These are phyloP conservation scores for Argyrosomus japonicus DNA, from an alignment of 2,113 vertebrate species.

Conservation along the genomic window DNA sequence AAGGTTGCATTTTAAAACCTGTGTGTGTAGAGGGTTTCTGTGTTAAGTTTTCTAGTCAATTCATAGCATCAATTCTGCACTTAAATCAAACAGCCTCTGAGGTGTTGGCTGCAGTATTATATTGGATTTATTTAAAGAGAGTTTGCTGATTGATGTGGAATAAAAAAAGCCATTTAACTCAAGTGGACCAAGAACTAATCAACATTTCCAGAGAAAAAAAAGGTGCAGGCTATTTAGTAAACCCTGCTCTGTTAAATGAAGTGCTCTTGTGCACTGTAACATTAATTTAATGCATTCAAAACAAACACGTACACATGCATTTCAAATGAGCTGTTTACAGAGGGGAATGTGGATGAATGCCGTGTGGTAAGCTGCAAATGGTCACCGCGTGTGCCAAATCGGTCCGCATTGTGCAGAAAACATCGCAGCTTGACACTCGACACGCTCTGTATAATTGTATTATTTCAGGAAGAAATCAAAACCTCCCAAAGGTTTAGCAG, in stretches of 20 bases:
- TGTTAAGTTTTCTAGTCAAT: conserved; percentile 22
- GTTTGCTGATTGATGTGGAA: conserved; percentile 36
- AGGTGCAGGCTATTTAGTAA: conserved; percentile 29
- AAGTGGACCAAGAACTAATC: conserved; percentile 51
- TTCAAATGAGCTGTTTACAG: conserved; percentile 38
- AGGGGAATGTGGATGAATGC: conserved; percentile 10
- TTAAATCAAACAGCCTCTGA: conserved; percentile 27
- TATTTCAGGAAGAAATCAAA: conserved; percentile 2
- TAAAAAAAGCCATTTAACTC: conserved; percentile 50
- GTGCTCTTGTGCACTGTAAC: conserved; percentile 20
- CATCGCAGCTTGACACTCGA: background rate
- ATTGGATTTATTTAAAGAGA: conserved; percentile 46
- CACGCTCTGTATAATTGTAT: background rate
- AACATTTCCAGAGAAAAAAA: background rate
- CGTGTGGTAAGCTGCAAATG: conserved; percentile 21
- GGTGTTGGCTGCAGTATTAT: conserved; percentile 17
- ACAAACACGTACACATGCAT: conserved; percentile 14
- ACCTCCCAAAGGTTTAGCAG: background rate
- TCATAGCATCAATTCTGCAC: conserved; percentile 36
- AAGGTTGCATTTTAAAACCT: conserved; percentile 15
- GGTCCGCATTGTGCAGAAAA: conserved; percentile 6
- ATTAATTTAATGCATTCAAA: conserved; percentile 41
- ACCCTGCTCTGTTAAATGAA: conserved; percentile 32
- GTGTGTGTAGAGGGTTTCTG: background rate
- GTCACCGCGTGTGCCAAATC: conserved; percentile 3